Evolutionary conservation across 2,797 vertebrate species (phyloP), one percentile per base, ranked within the genome.

Genomic region (Sciaenops ocellatus): DNA sequence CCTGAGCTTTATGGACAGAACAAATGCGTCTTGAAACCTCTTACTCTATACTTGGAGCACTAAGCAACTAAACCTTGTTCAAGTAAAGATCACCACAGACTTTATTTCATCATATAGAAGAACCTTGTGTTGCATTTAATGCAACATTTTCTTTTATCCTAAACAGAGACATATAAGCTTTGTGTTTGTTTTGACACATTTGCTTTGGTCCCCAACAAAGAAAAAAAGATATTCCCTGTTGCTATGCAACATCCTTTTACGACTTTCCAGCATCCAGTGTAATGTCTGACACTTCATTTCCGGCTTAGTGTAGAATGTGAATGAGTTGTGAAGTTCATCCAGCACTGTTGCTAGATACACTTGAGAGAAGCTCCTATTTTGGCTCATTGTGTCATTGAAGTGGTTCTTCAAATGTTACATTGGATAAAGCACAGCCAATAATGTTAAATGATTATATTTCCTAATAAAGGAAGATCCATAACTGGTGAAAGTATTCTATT

Each of bases 241-340:
- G 80, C 82, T 79, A 86, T 65, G 79, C 77, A 69, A 80, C 76
- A 61, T 75, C 78, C 30, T 71, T 75, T 64, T 77, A 54, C 12
- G 6, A 82, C 69, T 47, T 71, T 56, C 52, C 46, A 67, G 52
- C 67, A 60, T 69, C 56, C 57, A 44, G 57, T 61, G 41, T 48
- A 59, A 71, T 18, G 59, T 79, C 55, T 84, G 63, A 82, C 79
- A 50, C 51, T 28, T 72, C 38, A 68, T 50, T 63, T 34, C 8
- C 34, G 46, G 16, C 48, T 65, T 22, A 17, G 11, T 46, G 26
- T 69, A 59, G 48, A 74, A 38, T 71, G 28, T 73, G 20, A 73
- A 74, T 57, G 57, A 65, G 56, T n/a, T 76, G 34, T 38, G 44
- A 82, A 71, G 59, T 69, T 76, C 28, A 34, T 80, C 60, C 60